Conservation (phyloP, 2,888 invertebrate species). For the Polydrusus cervinus region DNA sequence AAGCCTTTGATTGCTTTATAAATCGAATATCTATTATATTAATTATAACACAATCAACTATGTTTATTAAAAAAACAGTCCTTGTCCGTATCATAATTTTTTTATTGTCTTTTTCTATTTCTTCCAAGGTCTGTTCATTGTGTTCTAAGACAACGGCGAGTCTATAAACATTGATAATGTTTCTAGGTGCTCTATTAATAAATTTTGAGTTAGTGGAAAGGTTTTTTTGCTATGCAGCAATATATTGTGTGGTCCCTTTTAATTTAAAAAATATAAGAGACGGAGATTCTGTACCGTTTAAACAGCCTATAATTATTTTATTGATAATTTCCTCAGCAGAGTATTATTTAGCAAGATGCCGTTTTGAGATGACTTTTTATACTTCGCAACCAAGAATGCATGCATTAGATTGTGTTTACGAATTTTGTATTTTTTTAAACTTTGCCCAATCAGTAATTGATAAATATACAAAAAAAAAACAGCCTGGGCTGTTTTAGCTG, state of each 20-base stretch:
- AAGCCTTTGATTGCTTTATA: no score
- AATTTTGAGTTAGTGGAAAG: not conserved
- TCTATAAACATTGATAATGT: not conserved
- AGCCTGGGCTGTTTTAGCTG: no score
- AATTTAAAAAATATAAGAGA: not conserved
- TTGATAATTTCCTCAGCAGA: not conserved
- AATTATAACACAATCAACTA: no score
- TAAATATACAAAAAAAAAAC: not conserved
- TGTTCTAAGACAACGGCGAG: no score
- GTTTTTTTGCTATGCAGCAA: slow-evolving; percentile 1
- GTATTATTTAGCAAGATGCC: not conserved
- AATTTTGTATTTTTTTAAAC: not conserved
- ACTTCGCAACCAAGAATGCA: not conserved
- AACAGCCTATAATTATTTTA: not conserved
- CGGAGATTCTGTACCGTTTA: not conserved
- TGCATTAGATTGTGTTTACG: not conserved
- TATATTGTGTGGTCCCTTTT: not conserved
- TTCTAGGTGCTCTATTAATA: not conserved
- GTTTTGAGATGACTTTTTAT: not conserved
- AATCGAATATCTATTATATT: no score
- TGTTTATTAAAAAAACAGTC: no score
- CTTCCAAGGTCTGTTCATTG: no score
- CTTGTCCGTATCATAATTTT: no score
- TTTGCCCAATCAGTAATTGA: not conserved
- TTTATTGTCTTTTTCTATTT: no score